phyloP scores from a whole-genome alignment of 2,797 vertebrate species.

The Hemitrygon akajei region DNA sequence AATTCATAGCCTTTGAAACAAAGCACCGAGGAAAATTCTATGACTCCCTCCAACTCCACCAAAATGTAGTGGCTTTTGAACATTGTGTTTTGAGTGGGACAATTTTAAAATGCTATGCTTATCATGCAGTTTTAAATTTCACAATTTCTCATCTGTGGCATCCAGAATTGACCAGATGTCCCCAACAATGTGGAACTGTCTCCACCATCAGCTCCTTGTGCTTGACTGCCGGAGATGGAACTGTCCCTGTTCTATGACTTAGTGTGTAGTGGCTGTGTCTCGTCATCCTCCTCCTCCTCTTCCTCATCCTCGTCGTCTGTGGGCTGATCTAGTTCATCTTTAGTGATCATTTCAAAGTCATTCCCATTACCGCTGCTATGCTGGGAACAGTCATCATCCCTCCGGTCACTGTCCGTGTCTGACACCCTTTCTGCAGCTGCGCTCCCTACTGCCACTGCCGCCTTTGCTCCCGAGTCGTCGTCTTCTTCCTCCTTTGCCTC shows the following conservation, averaged over 20 bases:
- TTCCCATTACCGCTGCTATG: slow-evolving; percentile 95
- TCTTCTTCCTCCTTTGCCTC: slow-evolving; percentile 87
- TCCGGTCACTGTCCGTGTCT: slow-evolving; percentile 90
- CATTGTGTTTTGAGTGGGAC: background rate
- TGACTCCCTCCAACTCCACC: background rate
- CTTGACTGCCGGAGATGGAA: slow-evolving; percentile 51
- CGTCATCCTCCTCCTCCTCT: slow-evolving; percentile 57
- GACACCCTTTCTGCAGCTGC: slow-evolving; percentile 69
- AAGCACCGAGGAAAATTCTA: background rate
- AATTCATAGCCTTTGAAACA: background rate
- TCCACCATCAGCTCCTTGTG: slow-evolving; percentile 35
- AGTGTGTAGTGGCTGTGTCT: slow-evolving; percentile 64
- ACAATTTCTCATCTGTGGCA: slow-evolving; percentile 2
- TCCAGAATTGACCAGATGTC: background rate
- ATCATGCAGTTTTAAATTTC: slow-evolving; percentile 36
- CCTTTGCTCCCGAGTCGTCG: slow-evolving; percentile 59
- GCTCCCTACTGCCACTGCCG: slow-evolving; percentile 60
- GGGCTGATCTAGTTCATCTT: slow-evolving; percentile 96
- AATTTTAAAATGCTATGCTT: slow-evolving; percentile 25
- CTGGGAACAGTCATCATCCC: slow-evolving; percentile 91
- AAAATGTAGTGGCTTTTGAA: background rate
- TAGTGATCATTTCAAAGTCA: slow-evolving; percentile 99
- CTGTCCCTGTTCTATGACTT: slow-evolving; percentile 72
- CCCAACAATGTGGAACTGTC: slow-evolving; percentile 42
- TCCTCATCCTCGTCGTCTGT: slow-evolving; percentile 81